A percentile compares a stretch with the other conserved stretches of the same genome.
Conservation (phyloP, 37 sponge, comb jelly and placozoan genomes). For the Bolinopsis microptera region DNA sequence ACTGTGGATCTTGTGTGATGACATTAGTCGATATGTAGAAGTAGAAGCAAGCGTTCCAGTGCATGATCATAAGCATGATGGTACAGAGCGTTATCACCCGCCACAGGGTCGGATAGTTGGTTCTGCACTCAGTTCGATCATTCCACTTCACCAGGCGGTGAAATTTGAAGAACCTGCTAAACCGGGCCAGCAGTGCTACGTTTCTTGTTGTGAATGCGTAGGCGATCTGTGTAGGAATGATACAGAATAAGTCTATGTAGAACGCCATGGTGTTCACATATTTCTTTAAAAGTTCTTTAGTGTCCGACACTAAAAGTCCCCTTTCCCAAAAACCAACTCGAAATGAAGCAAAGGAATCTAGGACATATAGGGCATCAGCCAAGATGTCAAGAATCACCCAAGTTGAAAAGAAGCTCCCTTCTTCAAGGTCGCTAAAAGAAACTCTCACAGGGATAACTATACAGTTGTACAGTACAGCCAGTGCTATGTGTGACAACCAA, state of each 20-base stretch:
- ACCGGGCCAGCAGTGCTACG: conserved; percentile 15
- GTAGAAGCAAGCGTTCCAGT: conserved; percentile 78
- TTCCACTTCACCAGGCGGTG: conserved; percentile 67
- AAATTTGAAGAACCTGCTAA: conserved; percentile 68
- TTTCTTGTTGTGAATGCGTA: neutral
- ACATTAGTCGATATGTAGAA: conserved; percentile 67
- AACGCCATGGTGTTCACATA: conserved; percentile 75
- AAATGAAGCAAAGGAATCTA: conserved; percentile 57
- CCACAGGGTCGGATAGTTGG: conserved; percentile 68
- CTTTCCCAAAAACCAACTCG: conserved; percentile 76
- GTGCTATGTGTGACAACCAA: conserved; percentile 50
- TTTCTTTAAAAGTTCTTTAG: conserved; percentile 71
- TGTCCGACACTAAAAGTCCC: conserved; percentile 76
- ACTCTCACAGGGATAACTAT: conserved; percentile 36
- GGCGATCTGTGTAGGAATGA: conserved; percentile 74
- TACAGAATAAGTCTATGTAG: conserved; percentile 76
- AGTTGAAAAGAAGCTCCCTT: conserved; percentile 13
- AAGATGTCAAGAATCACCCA: conserved; percentile 56
- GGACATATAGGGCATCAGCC: conserved; percentile 32
- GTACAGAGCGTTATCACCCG: conserved; percentile 68
- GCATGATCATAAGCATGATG: conserved; percentile 70
- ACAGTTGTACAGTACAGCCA: conserved; percentile 64
- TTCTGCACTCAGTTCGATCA: conserved; percentile 71
- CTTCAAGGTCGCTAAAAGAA: conserved; percentile 19
- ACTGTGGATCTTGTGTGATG: neutral